These are phyloP conservation scores for Aspidiotus rigidus DNA, from an alignment of 2,888 invertebrate species.

Conservation along the genomic window DNA sequence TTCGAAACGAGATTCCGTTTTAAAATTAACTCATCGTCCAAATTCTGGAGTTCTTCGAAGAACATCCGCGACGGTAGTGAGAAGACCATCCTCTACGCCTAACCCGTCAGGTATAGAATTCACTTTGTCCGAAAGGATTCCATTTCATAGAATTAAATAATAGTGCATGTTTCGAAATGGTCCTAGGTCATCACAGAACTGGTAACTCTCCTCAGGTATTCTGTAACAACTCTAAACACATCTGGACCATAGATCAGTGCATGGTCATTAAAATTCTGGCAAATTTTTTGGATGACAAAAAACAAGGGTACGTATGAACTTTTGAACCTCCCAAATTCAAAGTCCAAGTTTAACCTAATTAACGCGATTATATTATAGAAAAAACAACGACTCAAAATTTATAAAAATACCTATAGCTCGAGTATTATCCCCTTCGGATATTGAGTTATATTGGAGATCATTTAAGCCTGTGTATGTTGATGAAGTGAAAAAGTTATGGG, in stretches of 20 bases:
- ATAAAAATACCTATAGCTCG: constrained; percentile 9
- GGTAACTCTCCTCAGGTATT: background rate
- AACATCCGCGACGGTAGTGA: too few relatives aligned
- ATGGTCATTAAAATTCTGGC: background rate
- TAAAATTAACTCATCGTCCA: too few relatives aligned
- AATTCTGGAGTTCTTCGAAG: too few relatives aligned
- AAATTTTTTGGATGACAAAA: constrained; percentile 4
- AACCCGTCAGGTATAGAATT: too few relatives aligned
- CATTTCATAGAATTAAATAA: too few relatives aligned
- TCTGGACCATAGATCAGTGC: constrained; percentile 5
- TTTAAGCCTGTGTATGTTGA: background rate
- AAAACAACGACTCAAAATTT: background rate
- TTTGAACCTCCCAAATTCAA: background rate
- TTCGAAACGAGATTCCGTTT: background rate
- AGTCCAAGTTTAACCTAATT: background rate
- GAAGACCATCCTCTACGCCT: too few relatives aligned
- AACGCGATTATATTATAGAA: background rate
- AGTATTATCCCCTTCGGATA: constrained; percentile 8
- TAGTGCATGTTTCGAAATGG: too few relatives aligned
- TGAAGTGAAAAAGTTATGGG: constrained; percentile 13
- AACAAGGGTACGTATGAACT: background rate
- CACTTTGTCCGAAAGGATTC: too few relatives aligned
- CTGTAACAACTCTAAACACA: constrained; percentile 7
- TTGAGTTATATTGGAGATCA: constrained; percentile 8
- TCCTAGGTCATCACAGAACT: too few relatives aligned